These are phyloP conservation scores for Morone chrysops DNA, from an alignment of 2,113 vertebrate species.

Conservation along the genomic window DNA sequence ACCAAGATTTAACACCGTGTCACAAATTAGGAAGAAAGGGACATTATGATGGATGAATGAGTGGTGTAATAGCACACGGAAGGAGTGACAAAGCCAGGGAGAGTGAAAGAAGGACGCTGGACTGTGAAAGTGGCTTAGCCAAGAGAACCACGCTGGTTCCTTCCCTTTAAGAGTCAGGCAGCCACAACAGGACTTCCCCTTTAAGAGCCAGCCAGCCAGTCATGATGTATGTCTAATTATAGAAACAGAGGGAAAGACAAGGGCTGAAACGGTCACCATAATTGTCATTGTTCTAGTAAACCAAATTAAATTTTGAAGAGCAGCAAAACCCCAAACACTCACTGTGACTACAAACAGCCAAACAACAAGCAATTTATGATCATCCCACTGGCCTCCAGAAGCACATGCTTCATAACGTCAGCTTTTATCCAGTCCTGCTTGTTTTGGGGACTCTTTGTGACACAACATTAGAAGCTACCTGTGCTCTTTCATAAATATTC, in stretches of 20 bases:
- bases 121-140: conserved; percentile 29
- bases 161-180: conserved; percentile 48
- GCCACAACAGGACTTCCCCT: conserved; percentile 63
- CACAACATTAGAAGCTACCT: conserved; percentile 30
- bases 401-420: conserved; percentile 16
- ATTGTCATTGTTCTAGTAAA: conserved; percentile 71
- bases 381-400: conserved; percentile 24
- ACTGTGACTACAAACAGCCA: conserved; percentile 39
- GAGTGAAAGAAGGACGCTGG: conserved; percentile 82
- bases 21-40: conserved; percentile 43
- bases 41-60: conserved; percentile 54
- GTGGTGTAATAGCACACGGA: conserved; percentile 27
- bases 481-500: conserved; percentile 49
- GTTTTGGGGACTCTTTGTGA: conserved; percentile 35
- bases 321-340: conserved; percentile 32
- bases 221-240: conserved; percentile 79
- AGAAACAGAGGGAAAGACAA: conserved; percentile 70
- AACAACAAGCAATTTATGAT: conserved; percentile 36
- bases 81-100: conserved; percentile 63
- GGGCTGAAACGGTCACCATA: conserved; percentile 64
- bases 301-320: conserved; percentile 62
- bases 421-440: conserved; percentile 41
- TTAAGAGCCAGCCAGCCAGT: conserved; percentile 72
- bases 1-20: conserved; percentile 55
- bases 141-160: conserved; percentile 11